Conservation (phyloP, 2,888 invertebrate species). For the Cataglyphis rosenhaueri region DNA sequence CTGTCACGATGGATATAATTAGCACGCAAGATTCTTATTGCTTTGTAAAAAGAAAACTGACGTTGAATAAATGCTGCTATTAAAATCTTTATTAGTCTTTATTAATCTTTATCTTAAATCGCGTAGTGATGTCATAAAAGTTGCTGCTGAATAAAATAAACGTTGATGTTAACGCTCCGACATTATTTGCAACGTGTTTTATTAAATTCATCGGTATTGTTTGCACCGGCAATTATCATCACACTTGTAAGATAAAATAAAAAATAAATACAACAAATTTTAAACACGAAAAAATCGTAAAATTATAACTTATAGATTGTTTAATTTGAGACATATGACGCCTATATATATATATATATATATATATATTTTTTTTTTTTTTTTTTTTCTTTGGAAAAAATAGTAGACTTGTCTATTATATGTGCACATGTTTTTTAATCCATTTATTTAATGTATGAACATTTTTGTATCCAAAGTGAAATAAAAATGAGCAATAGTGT, state of each 20-base stretch:
- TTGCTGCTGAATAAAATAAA: not conserved
- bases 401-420: not conserved
- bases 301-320: not conserved
- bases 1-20: conserved; percentile 33
- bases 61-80: not conserved
- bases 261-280: not conserved
- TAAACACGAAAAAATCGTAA: not conserved
- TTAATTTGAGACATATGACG: too few relatives aligned
- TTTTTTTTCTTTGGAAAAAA: too few relatives aligned
- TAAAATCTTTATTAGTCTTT: conserved; percentile 22
- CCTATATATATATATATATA: too few relatives aligned
- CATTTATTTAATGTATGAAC: not conserved
- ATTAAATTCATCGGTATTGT: not conserved
- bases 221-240: not conserved
- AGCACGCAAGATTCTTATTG: conserved; percentile 3
- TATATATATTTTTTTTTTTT: too few relatives aligned
- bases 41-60: conserved; percentile 26
- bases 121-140: conserved; percentile 1
- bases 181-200: not conserved
- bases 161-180: not conserved
- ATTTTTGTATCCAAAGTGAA: not conserved
- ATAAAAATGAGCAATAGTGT: conserved; percentile 20
- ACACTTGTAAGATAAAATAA: not conserved
- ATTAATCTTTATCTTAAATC: conserved; percentile 10
- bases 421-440: not conserved